phyloP scores from a whole-genome alignment of 2,113 vertebrate genomes.

The Oceanites oceanicus region DNA sequence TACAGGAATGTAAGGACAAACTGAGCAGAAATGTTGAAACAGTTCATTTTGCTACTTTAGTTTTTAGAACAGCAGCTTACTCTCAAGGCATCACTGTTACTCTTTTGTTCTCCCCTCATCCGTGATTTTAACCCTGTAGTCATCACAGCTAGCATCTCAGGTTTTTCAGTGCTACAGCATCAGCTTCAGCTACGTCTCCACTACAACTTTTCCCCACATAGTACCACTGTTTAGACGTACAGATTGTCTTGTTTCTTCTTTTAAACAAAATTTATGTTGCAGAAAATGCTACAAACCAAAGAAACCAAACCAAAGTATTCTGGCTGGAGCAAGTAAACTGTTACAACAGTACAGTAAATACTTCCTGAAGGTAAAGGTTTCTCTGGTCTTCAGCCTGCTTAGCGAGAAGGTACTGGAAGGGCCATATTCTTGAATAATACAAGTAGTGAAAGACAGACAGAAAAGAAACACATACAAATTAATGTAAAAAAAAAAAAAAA shows the following conservation, averaged over 20 bases:
- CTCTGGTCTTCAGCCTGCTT: background rate
- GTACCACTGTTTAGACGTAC: background rate
- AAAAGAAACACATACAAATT: background rate
- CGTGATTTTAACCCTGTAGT: background rate
- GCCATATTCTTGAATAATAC: background rate
- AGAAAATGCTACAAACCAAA: background rate
- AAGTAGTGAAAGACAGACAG: background rate
- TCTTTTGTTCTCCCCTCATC: background rate
- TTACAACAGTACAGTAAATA: background rate
- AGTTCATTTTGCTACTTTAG: background rate
- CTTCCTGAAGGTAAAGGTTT: background rate
- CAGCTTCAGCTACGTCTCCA: background rate
- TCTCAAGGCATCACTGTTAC: background rate
- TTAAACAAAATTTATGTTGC: background rate
- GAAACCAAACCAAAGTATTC: background rate
- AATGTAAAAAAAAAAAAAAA: background rate
- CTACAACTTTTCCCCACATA: background rate
- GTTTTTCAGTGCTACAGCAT: background rate
- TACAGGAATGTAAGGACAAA: background rate
- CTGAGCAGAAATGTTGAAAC: background rate
- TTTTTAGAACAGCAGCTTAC: conserved; percentile 1
- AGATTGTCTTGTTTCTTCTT: background rate
- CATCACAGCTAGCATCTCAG: background rate
- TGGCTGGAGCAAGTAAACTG: background rate
- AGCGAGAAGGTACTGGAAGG: background rate